Evolutionary conservation across 2,113 vertebrate species (phyloP).

Genomic region (Sapayoa aenigma): DNA sequence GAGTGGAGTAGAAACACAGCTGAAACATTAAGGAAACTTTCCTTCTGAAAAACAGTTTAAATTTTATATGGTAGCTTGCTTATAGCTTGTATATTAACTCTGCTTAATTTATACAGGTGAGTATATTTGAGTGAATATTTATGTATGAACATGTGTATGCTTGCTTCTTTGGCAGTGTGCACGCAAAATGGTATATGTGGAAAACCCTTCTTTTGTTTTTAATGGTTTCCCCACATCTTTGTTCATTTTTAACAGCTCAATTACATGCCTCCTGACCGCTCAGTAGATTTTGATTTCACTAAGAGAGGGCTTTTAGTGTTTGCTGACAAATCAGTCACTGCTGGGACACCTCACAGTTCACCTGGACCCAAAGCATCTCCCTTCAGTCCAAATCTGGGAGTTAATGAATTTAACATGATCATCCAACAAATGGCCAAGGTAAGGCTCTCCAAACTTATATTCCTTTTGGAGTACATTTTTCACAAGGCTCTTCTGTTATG

Average conservation of each 20-base stretch:
- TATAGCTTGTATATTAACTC: background rate
- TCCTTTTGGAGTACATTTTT: background rate
- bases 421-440: conserved; percentile 86
- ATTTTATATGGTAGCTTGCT: background rate
- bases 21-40: background rate
- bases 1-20: background rate
- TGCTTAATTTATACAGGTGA: background rate
- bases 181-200: background rate
- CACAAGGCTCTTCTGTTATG: background rate
- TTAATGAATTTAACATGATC: conserved; percentile 80
- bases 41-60: background rate
- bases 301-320: conserved; percentile 88
- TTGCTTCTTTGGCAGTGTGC: background rate
- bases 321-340: conserved; percentile 73
- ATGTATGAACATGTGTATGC: background rate
- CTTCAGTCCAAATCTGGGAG: conserved; percentile 39
- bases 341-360: conserved; percentile 51
- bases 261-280: conserved; percentile 79
- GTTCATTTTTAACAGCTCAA: conserved; percentile 74
- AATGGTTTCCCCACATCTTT: background rate
- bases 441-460: background rate
- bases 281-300: conserved; percentile 88
- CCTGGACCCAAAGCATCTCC: conserved; percentile 30
- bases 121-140: background rate
- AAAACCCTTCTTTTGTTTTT: background rate